Evolutionary conservation across 2,113 vertebrate genomes (phyloP).

Genomic region (Sinocyclocheilus anophthalmus): DNA sequence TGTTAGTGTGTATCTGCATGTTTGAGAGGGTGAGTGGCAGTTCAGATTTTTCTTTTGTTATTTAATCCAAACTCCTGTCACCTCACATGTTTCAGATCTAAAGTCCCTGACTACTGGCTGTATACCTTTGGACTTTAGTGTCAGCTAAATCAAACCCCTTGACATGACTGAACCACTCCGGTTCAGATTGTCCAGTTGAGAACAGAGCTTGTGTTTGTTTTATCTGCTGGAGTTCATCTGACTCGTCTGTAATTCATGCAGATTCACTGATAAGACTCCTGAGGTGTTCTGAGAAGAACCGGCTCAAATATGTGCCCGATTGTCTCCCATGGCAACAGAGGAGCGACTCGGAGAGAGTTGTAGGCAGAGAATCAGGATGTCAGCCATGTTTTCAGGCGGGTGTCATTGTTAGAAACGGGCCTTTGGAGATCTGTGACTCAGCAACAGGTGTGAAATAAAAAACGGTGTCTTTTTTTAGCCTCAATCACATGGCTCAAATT

Average conservation of each 20-base stretch:
- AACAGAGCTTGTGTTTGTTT: conserved; percentile 7
- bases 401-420: too few relatives aligned
- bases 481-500: conserved; percentile 30
- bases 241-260: not conserved
- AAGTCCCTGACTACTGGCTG: not conserved
- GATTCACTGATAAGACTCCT: not conserved
- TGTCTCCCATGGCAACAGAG: conserved; percentile 35
- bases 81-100: not conserved
- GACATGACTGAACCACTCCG: not conserved
- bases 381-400: conserved; percentile 16
- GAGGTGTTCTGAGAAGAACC: not conserved
- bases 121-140: not conserved
- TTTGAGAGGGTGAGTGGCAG: not conserved
- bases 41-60: not conserved
- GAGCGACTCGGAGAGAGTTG: not conserved
- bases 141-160: not conserved
- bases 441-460: conserved; percentile 58
- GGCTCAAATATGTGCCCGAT: not conserved
- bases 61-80: not conserved
- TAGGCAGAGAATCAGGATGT: conserved; percentile 8
- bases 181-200: not conserved
- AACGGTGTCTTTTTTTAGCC: conserved; percentile 44
- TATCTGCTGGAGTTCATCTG: not conserved
- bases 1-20: not conserved
- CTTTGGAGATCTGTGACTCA: conserved; percentile 33